Conservation (phyloP, 1,140 invertebrate species). For the Brachionus plicatilis region DNA sequence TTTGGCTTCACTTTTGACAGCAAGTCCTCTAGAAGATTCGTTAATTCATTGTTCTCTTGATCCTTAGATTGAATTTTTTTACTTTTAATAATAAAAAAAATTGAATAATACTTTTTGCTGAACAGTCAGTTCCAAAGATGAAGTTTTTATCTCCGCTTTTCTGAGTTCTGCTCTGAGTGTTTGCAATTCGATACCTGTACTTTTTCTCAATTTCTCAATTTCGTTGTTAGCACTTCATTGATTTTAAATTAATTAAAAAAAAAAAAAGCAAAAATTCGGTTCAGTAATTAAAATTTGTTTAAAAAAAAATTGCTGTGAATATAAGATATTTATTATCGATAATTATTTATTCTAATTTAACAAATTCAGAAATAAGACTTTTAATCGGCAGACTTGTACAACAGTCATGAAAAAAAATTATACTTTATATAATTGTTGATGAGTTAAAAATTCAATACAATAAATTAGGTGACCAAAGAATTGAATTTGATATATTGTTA, state of each 20-base stretch:
- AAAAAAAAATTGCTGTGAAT: no score
- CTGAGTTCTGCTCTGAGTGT: slow-evolving; percentile 20
- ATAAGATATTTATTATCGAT: no score
- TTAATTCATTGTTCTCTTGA: slow-evolving; percentile 36
- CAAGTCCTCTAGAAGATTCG: slow-evolving; percentile 33
- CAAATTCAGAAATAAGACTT: no score
- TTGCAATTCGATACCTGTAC: neutral
- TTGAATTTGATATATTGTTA: no score
- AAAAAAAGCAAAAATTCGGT: neutral
- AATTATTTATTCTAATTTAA: no score
- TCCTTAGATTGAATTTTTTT: neutral
- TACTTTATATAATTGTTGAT: no score
- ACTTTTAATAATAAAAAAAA: neutral
- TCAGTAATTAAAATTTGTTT: neutral
- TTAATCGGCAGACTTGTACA: no score
- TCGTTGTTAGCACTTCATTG: slow-evolving; percentile 29
- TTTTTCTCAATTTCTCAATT: slow-evolving; percentile 36
- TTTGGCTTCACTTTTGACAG: slow-evolving; percentile 5
- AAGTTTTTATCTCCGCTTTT: slow-evolving; percentile 1
- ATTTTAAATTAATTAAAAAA: neutral
- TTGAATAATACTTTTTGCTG: slow-evolving; percentile 9
- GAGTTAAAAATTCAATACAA: no score
- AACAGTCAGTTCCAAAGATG: slow-evolving; percentile 11
- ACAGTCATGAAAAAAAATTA: no score
- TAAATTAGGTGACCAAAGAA: no score